Conservation (phyloP, 2,888 invertebrate genomes). For the Epinotia bilunana region DNA sequence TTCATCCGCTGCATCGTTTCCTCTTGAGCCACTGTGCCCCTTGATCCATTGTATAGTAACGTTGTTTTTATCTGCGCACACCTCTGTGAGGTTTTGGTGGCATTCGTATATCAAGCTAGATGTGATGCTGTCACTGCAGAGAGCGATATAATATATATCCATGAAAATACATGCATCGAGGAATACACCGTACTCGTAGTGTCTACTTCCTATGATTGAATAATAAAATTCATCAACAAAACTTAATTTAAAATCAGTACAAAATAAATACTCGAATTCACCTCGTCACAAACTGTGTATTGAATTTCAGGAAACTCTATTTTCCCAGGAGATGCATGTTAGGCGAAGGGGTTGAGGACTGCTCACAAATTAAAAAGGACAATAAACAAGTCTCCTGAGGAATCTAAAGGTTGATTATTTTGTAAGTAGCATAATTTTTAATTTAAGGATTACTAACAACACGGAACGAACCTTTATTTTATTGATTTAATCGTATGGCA, state of each 20-base stretch:
- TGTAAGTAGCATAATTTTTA: not conserved
- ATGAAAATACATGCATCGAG: too few relatives aligned
- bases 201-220: not conserved
- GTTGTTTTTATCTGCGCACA: too few relatives aligned
- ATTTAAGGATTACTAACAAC: not conserved
- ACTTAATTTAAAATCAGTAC: slow-evolving; percentile 20
- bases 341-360: slow-evolving; percentile 5
- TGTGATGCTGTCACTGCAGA: too few relatives aligned
- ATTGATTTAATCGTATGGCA: too few relatives aligned
- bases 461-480: too few relatives aligned
- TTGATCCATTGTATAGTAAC: too few relatives aligned
- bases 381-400: slow-evolving; percentile 7
- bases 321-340: slow-evolving; percentile 19
- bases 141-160: too few relatives aligned
- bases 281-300: slow-evolving; percentile 21
- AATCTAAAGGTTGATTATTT: slow-evolving; percentile 11
- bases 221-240: slow-evolving; percentile 1
- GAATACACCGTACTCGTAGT: not conserved
- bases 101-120: too few relatives aligned
- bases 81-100: too few relatives aligned
- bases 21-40: too few relatives aligned
- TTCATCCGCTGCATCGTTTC: too few relatives aligned
- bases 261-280: slow-evolving; percentile 15
- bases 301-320: slow-evolving; percentile 18
- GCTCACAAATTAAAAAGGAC: slow-evolving; percentile 22